Base-by-base conservation (phyloP, 2,797 vertebrate genomes). In the Notolabrus celidotus region DNA sequence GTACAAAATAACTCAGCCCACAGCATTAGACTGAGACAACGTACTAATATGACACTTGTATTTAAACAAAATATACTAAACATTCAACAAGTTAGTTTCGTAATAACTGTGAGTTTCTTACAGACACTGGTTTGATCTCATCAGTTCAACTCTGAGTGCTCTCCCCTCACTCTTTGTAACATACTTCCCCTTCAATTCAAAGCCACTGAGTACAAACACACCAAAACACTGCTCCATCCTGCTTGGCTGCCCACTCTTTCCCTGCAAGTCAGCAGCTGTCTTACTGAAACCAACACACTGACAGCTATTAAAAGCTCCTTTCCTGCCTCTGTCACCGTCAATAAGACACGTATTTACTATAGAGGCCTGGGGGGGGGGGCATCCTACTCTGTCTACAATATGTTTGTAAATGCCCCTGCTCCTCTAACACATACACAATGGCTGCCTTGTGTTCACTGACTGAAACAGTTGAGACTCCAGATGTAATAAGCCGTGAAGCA, bases 221-320 rank as follows among this genome's bases (percentile, higher is more conserved):
- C 71, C 78, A 74, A 85, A 87, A 82, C 84, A 78, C 51, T 1
- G 1, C 74, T 85, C 75, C 87, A 87, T 89, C 89, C 92, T 88
- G 88, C 85, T 74, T 42, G 63, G 31, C 88, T 87, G 82, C 86
- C 84, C 84, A 77, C 80, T 85, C 63, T 49, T 86, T 89, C 88
- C 89, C 82, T 78, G 39, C 78, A 39, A 84, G 67, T 89, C 84
- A 75, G 78, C 88, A 91, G 80, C 80, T 84, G 89, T 58, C 70
- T 63, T 34, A 46, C 68, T 76, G 61, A 39, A 76, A 78, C 57
- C 1, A 61, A 80, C 65, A 77, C 79, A 31, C 79, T 68, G 74
- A 61, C 69, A 11, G 58, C 82, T 92, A 90, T 91, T 90, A 90
- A 78, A 85, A 87, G 74, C 60, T 17, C 31, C 47, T 83, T 90